Evolutionary conservation across 2,113 vertebrate genomes (phyloP).

Genomic region (Suricata suricatta): DNA sequence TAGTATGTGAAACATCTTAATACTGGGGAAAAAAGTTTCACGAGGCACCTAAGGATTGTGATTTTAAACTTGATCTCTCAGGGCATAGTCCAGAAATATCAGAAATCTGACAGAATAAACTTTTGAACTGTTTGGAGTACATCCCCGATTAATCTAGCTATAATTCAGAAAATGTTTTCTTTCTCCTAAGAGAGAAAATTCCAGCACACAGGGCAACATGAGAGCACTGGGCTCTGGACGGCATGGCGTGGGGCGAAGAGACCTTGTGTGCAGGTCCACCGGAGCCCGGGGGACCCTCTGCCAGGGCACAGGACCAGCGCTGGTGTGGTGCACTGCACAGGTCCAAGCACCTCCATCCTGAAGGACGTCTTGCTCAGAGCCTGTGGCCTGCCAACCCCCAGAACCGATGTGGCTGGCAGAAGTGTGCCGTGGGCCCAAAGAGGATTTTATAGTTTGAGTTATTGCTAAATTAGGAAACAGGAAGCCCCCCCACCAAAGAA

Average conservation of each 20-base stretch:
- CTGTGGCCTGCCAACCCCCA: background rate
- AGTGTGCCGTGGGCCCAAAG: background rate
- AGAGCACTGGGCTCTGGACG: background rate
- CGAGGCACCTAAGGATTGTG: background rate
- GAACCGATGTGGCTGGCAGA: background rate
- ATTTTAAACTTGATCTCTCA: background rate
- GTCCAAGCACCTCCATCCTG: too few relatives aligned
- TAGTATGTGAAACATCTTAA: background rate
- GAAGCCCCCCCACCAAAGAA: background rate
- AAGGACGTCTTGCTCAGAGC: background rate
- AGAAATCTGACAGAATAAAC: background rate
- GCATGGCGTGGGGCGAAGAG: background rate
- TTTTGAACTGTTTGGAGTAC: background rate
- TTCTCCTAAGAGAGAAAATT: background rate
- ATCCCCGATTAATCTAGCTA: background rate
- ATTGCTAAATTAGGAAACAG: constrained; percentile 4
- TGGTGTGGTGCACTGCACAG: rapidly evolving
- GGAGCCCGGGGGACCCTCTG: background rate
- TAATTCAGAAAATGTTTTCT: background rate
- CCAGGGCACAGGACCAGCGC: rapidly evolving
- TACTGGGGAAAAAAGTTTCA: background rate
- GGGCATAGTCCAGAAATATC: background rate
- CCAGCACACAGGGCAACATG: background rate
- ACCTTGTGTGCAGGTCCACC: rapidly evolving
- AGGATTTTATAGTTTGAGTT: background rate